phyloP scores from a whole-genome alignment of 2,113 vertebrate species.

The Channa maculata region DNA sequence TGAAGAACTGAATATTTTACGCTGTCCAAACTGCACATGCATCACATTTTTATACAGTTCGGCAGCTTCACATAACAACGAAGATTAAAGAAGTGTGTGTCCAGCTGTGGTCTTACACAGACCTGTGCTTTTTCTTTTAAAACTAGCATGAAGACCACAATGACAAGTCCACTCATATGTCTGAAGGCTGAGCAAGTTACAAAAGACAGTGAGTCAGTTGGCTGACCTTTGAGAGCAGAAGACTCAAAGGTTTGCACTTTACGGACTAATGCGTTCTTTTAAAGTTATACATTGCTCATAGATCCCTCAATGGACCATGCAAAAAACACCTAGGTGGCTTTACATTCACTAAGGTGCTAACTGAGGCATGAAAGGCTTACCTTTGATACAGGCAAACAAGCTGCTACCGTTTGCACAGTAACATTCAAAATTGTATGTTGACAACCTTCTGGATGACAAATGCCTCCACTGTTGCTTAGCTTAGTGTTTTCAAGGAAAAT shows the following conservation, averaged over 20 bases:
- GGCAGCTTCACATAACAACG: not conserved
- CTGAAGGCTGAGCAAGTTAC: slow-evolving; percentile 17
- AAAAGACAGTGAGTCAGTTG: slow-evolving; percentile 48
- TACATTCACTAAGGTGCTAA: slow-evolving; percentile 2
- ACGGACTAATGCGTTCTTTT: slow-evolving; percentile 19
- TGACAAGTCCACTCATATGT: slow-evolving; percentile 13
- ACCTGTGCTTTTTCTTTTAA: not conserved
- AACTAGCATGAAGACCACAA: not conserved
- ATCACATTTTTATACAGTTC: not conserved
- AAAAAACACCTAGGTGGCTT: slow-evolving; percentile 13
- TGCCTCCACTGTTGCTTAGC: not conserved
- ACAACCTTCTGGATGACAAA: not conserved
- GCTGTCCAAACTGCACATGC: not conserved
- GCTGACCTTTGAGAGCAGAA: slow-evolving; percentile 39
- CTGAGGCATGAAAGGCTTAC: not conserved
- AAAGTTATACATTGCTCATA: slow-evolving; percentile 59
- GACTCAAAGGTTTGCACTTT: slow-evolving; percentile 24
- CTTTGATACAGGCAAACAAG: slow-evolving; percentile 1
- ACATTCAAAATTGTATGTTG: not conserved
- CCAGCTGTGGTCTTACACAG: not conserved
- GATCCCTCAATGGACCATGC: slow-evolving; percentile 26
- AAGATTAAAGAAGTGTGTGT: not conserved
- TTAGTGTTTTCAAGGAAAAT: not conserved
- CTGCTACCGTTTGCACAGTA: not conserved
- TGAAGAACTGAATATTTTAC: not conserved